Evolutionary conservation across 2,797 vertebrate species (phyloP).

Genomic region (Steatocranus sp.): DNA sequence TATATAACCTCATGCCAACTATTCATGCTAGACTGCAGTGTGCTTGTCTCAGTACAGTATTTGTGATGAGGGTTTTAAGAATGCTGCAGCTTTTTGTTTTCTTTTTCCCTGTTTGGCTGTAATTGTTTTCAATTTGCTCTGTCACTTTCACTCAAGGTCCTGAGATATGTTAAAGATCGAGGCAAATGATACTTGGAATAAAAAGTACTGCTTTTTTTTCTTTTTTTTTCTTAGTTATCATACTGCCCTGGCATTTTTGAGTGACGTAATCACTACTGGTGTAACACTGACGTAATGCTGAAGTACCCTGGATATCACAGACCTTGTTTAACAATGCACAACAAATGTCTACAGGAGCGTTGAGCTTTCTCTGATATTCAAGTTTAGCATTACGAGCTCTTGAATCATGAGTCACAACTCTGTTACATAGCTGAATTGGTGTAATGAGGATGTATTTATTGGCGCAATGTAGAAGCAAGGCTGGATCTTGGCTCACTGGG

Average conservation of each 20-base stretch:
- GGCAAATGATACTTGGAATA: background rate
- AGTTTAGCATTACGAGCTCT: background rate
- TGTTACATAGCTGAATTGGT: background rate
- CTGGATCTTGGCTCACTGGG: constrained; percentile 13
- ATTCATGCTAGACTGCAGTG: constrained; percentile 24
- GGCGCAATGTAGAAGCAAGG: background rate
- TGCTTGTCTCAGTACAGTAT: background rate
- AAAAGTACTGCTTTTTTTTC: background rate
- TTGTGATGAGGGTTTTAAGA: constrained; percentile 1
- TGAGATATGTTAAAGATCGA: background rate
- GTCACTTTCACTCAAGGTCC: background rate
- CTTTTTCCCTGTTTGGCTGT: background rate
- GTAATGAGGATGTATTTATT: constrained; percentile 9
- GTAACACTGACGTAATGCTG: constrained; percentile 64
- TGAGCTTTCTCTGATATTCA: background rate
- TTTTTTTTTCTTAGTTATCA: background rate
- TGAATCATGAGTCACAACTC: background rate
- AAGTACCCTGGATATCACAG: constrained; percentile 21
- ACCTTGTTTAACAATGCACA: background rate
- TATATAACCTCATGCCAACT: constrained; percentile 32
- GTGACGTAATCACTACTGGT: constrained; percentile 60
- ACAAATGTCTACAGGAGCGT: background rate
- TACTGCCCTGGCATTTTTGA: constrained; percentile 18
- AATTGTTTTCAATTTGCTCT: background rate
- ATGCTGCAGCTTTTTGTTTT: background rate